Evolutionary conservation across 2,888 invertebrate genomes (phyloP).

Genomic region (Oscheius onirici): DNA sequence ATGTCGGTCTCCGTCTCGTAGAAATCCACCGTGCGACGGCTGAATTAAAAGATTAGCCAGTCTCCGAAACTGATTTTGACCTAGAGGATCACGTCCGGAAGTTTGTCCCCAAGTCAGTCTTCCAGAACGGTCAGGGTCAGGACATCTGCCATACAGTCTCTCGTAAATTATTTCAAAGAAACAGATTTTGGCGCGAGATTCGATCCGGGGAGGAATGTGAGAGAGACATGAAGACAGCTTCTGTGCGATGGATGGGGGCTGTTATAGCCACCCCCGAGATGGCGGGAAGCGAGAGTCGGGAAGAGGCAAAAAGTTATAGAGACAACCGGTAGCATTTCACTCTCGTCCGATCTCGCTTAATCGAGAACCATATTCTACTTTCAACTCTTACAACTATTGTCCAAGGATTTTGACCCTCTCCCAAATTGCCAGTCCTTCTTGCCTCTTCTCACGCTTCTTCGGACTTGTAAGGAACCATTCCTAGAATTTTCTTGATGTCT

Average conservation of each 20-base stretch:
- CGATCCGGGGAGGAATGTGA: background rate
- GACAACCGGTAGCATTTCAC: constrained; percentile 7
- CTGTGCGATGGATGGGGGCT: constrained; percentile 4
- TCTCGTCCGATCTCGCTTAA: background rate
- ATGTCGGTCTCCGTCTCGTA: too few species aligned
- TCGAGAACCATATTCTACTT: too few species aligned
- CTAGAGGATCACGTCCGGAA: constrained; percentile 8
- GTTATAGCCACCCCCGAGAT: background rate
- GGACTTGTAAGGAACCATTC: too few species aligned
- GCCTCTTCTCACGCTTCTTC: too few species aligned
- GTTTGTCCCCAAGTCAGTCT: constrained; percentile 13
- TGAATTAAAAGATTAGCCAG: too few species aligned
- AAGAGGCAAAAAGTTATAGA: constrained; percentile 8
- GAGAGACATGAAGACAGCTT: background rate
- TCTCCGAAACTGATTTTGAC: background rate
- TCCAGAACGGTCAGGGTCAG: constrained; percentile 15
- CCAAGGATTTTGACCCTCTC: too few species aligned
- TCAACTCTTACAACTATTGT: too few species aligned
- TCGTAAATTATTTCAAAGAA: background rate
- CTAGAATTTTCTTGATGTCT: too few species aligned
- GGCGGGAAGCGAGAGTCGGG: constrained; percentile 6
- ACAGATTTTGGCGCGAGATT: background rate
- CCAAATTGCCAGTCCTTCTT: too few species aligned
- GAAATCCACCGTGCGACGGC: too few species aligned
- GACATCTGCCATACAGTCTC: background rate